A percentile compares a stretch with the other conserved stretches of the same genome.
These are phyloP conservation scores for Drosophila prosaltans DNA, from an alignment of 1,140 invertebrate genomes.

Conservation along the genomic window DNA sequence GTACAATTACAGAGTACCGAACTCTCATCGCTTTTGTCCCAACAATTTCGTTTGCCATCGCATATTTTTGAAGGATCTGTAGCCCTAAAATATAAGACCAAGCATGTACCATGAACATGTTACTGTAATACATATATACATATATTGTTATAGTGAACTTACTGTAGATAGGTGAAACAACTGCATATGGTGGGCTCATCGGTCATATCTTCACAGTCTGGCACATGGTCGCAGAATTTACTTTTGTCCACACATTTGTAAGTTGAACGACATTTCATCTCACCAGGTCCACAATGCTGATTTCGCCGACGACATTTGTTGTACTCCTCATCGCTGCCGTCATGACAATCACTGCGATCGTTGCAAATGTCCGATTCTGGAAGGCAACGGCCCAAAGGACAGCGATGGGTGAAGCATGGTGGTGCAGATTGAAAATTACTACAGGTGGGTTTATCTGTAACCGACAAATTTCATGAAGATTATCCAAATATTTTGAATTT, in stretches of 20 bases:
- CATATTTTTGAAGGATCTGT: conserved; percentile 88
- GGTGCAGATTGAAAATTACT: conserved; percentile 42
- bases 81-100: conserved; percentile 67
- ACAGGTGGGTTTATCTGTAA: conserved; percentile 59
- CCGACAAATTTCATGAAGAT: conserved; percentile 4
- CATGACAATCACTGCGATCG: conserved; percentile 88
- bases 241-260: conserved; percentile 88
- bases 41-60: conserved; percentile 91
- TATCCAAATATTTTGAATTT: background rate
- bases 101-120: too few relatives aligned
- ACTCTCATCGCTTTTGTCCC: conserved; percentile 91
- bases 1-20: conserved; percentile 86
- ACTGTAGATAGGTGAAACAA: conserved; percentile 87
- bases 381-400: conserved; percentile 89
- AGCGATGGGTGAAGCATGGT: conserved; percentile 85
- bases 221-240: conserved; percentile 86
- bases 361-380: conserved; percentile 87
- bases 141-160: conserved; percentile 15
- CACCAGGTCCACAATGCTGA: conserved; percentile 72
- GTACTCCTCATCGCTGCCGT: conserved; percentile 86
- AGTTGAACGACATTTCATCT: conserved; percentile 87
- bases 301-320: conserved; percentile 83
- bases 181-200: conserved; percentile 89
- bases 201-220: conserved; percentile 88
- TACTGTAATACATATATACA: too few relatives aligned